Percentiles rank a stretch among this genome's conserved stretches.
phyloP scores from a whole-genome alignment of 92 coral and sea anemone species.

The Scolanthus callimorphus region DNA sequence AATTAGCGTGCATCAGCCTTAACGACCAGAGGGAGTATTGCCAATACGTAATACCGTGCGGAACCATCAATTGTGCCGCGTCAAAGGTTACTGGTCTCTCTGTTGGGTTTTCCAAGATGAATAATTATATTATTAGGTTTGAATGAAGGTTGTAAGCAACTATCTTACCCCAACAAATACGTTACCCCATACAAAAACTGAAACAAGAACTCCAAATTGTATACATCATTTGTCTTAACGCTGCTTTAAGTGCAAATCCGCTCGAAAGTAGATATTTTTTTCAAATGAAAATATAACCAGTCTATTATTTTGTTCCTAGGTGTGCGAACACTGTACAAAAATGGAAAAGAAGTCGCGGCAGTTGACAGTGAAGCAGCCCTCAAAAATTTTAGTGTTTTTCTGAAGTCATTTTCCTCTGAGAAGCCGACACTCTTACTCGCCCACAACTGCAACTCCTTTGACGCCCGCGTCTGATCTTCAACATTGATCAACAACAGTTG shows the following conservation, averaged over 20 bases:
- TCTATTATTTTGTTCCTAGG: neutral
- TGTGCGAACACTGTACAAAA: slow-evolving; percentile 2
- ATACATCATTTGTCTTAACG: no score
- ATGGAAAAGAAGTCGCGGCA: slow-evolving; percentile 11
- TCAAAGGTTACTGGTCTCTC: slow-evolving; percentile 24
- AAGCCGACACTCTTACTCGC: slow-evolving; percentile 7
- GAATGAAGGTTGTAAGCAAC: no score
- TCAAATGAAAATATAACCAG: no score
- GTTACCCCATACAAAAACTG: no score
- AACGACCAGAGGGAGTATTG: slow-evolving; percentile 9
- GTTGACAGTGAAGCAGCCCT: slow-evolving; percentile 11
- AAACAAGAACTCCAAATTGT: no score
- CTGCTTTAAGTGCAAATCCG: no score
- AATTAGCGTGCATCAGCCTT: slow-evolving; percentile 9
- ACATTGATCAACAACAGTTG: neutral
- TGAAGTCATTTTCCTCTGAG: neutral
- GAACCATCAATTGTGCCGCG: slow-evolving; percentile 17
- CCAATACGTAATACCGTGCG: slow-evolving; percentile 7
- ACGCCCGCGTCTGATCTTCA: slow-evolving; percentile 13
- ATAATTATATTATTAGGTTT: no score
- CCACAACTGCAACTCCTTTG: slow-evolving; percentile 19
- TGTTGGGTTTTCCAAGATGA: slow-evolving; percentile 2
- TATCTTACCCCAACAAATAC: no score
- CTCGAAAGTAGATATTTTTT: no score
- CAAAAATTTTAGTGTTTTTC: slow-evolving; percentile 4